phyloP scores from a whole-genome alignment of 2,113 vertebrate species.

The Sebastes fasciatus region DNA sequence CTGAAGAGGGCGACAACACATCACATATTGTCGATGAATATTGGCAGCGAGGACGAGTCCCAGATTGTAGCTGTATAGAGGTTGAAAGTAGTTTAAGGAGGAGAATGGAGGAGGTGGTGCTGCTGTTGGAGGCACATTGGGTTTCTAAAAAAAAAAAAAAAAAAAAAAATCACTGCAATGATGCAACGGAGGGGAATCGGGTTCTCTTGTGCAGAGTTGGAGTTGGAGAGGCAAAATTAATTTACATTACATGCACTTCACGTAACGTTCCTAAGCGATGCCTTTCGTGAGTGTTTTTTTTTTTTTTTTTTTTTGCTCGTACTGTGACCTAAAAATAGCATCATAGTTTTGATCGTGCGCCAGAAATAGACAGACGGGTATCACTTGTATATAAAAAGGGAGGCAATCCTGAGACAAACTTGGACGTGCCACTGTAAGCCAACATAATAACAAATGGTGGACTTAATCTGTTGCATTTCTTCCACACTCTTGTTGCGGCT shows the following conservation, averaged over 20 bases:
- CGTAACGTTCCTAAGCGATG: constrained; percentile 90
- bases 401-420: constrained; percentile 92
- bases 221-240: constrained; percentile 85
- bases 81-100: constrained; percentile 76
- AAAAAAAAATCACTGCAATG: constrained; percentile 85
- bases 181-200: constrained; percentile 85
- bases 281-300: constrained; percentile 89
- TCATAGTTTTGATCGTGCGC: constrained; percentile 95
- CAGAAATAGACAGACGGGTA: constrained; percentile 99
- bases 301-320: constrained; percentile 75
- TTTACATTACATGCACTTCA: constrained; percentile 91
- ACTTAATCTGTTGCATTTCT: constrained; percentile 78
- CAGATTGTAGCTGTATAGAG: constrained; percentile 43
- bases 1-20: constrained; percentile 72
- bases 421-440: constrained; percentile 89
- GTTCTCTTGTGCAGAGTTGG: constrained; percentile 84
- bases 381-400: constrained; percentile 97
- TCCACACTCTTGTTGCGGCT: constrained; percentile 76
- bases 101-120: constrained; percentile 63
- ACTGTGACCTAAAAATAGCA: constrained; percentile 99
- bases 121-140: constrained; percentile 76
- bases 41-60: constrained; percentile 60
- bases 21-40: constrained; percentile 57
- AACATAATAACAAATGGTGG: constrained; percentile 78
- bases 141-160: constrained; percentile 61